phyloP scores from a whole-genome alignment of 2,797 vertebrate species.

The Sebastes itinus region DNA sequence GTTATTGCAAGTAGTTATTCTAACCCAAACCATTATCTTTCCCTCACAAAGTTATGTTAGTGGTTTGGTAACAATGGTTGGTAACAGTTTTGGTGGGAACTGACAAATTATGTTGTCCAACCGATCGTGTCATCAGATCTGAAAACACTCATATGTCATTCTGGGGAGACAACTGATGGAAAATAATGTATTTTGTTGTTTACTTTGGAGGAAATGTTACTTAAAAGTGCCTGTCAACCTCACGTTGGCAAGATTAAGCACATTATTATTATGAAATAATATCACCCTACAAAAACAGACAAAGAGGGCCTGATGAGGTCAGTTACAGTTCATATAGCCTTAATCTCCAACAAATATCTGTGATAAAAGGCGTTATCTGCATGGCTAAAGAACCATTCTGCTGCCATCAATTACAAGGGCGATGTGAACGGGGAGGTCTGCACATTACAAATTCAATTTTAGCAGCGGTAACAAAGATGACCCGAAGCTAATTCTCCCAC shows the following conservation, averaged over 20 bases:
- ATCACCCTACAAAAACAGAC: neutral
- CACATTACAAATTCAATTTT: conserved; percentile 43
- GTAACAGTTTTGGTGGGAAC: neutral
- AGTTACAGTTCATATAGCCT: neutral
- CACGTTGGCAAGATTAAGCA: neutral
- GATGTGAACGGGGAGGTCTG: conserved; percentile 13
- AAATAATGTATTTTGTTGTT: neutral
- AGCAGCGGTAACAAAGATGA: conserved; percentile 31
- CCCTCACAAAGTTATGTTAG: no score
- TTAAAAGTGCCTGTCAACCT: neutral
- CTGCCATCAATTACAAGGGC: conserved; percentile 7
- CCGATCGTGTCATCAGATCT: neutral
- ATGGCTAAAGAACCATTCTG: neutral
- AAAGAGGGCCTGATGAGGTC: conserved; percentile 17
- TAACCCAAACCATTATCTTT: neutral
- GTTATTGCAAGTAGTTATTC: neutral
- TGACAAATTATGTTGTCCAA: neutral
- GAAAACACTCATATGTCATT: neutral
- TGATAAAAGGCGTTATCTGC: conserved; percentile 28
- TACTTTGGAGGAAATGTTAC: neutral
- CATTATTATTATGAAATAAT: neutral
- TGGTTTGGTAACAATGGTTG: no score
- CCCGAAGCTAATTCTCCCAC: conserved; percentile 25
- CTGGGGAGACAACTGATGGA: neutral
- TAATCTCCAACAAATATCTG: conserved; percentile 21